Conservation (phyloP, 2,113 vertebrate genomes). For the Hemiscyllium ocellatum region DNA sequence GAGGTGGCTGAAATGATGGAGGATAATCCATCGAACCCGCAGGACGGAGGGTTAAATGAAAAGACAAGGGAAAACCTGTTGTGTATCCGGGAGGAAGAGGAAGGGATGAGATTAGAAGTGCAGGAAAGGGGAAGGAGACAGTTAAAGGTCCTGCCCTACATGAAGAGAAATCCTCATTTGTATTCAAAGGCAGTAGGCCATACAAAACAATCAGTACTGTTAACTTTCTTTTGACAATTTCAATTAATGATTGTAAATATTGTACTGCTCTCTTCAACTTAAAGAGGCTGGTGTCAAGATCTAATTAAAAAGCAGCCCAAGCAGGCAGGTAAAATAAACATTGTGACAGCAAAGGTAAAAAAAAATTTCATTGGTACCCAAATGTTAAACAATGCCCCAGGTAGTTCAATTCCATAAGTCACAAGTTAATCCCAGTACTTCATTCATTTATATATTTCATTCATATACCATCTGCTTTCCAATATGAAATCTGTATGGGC, state of each 20-base stretch:
- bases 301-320: background rate
- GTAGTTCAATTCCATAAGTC: background rate
- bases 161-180: background rate
- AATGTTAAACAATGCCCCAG: background rate
- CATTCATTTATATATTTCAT: background rate
- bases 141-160: background rate
- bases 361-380: background rate
- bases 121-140: background rate
- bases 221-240: background rate
- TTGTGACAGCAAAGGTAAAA: background rate
- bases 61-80: background rate
- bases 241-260: background rate
- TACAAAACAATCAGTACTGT: background rate
- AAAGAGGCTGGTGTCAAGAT: background rate
- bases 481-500: background rate
- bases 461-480: background rate
- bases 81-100: background rate
- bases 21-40: background rate
- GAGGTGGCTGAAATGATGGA: background rate
- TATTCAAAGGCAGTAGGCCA: background rate
- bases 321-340: background rate
- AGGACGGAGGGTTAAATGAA: background rate
- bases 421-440: conserved; percentile 22
- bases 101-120: background rate
- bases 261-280: background rate